Evolutionary conservation across 2,797 vertebrate species (phyloP).

Genomic region (Mormyrops attenuatus): DNA sequence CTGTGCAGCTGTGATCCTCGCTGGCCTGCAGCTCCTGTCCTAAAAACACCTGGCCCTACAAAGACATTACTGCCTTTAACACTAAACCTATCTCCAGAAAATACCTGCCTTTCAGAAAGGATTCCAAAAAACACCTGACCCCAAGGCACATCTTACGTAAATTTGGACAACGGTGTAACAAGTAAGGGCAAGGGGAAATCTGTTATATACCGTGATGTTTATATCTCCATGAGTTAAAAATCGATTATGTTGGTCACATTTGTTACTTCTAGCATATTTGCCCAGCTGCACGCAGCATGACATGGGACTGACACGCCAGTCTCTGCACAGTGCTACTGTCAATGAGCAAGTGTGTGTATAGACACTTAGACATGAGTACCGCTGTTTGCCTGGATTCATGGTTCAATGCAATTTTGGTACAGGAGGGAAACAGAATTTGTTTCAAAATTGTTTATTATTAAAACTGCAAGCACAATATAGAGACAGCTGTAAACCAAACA

Average conservation of each 20-base stretch:
- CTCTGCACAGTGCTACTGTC: neutral
- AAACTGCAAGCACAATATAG: neutral
- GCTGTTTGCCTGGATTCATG: neutral
- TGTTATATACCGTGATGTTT: neutral
- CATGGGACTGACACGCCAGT: neutral
- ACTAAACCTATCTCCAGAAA: neutral
- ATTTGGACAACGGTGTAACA: neutral
- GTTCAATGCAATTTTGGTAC: neutral
- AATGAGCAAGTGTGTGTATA: neutral
- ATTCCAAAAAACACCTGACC: neutral
- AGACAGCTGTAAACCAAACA: neutral
- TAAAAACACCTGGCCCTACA: neutral
- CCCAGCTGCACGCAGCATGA: neutral
- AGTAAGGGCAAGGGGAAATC: neutral
- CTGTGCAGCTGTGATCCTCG: neutral
- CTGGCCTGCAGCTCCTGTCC: neutral
- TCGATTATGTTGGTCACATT: neutral
- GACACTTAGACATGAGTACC: neutral
- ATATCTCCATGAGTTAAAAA: neutral
- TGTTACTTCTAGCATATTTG: neutral
- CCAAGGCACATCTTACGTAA: neutral
- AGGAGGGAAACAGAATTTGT: neutral
- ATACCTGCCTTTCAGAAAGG: neutral
- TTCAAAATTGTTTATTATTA: neutral
- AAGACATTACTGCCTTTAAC: neutral